A percentile compares a stretch with the other conserved stretches of the same genome.
These are phyloP conservation scores for Adelosebastes latens DNA, from an alignment of 2,797 vertebrate species.

Conservation along the genomic window DNA sequence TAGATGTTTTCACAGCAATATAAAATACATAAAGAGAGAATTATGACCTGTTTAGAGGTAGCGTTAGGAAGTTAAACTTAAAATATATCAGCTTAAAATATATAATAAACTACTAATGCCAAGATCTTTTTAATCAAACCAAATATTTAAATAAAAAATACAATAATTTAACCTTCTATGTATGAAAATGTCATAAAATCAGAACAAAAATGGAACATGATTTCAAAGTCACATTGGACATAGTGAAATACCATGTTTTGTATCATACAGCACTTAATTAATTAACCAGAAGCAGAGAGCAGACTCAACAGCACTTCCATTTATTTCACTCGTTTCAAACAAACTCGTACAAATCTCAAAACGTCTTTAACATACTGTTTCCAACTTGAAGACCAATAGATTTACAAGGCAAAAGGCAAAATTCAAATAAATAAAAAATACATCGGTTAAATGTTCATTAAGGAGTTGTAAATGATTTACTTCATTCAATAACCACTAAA, in stretches of 20 bases:
- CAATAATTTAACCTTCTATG: no score
- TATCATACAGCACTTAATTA: background rate
- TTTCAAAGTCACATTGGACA: background rate
- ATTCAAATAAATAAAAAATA: constrained; percentile 56
- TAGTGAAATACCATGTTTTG: background rate
- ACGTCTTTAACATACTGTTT: constrained; percentile 45
- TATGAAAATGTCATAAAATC: no score
- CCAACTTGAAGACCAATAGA: constrained; percentile 58
- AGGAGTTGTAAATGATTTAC: constrained; percentile 31
- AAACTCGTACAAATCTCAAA: constrained; percentile 70
- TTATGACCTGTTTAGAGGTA: no score
- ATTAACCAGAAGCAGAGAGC: background rate
- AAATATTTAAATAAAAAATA: no score
- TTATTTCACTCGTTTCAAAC: constrained; percentile 75
- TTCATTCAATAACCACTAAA: constrained; percentile 40
- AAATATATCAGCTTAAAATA: no score
- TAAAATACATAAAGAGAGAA: no score
- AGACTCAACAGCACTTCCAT: constrained; percentile 60
- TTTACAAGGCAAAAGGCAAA: constrained; percentile 61
- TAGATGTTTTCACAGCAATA: no score
- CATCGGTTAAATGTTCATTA: constrained; percentile 44
- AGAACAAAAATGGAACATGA: no score
- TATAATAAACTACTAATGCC: no score
- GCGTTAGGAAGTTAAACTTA: no score
- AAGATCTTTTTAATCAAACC: no score